These are phyloP conservation scores for Oryzias celebensis DNA, from an alignment of 2,113 vertebrate species.

Conservation along the genomic window DNA sequence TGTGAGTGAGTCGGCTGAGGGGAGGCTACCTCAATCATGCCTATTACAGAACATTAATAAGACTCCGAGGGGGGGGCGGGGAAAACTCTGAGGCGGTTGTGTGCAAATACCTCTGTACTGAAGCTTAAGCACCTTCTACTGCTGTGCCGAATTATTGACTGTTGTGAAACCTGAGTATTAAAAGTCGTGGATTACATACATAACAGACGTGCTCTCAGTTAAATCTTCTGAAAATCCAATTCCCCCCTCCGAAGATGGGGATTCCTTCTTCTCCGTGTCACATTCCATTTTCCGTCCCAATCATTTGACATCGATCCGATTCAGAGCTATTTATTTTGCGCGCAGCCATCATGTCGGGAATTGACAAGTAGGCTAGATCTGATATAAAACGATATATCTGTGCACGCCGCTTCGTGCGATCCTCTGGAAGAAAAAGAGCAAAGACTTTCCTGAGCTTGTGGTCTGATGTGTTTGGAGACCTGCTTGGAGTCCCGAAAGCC, in stretches of 20 bases:
- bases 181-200: constrained; percentile 41
- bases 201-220: constrained; percentile 39
- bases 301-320: constrained; percentile 70
- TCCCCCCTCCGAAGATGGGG: constrained; percentile 60
- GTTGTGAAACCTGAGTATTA: constrained; percentile 30
- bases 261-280: constrained; percentile 49
- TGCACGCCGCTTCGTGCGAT: constrained; percentile 1
- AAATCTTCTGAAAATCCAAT: constrained; percentile 75
- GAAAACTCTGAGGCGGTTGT: constrained; percentile 26
- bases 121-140: constrained; percentile 7
- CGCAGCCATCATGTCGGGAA: constrained; percentile 51
- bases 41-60: constrained; percentile 66
- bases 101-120: constrained; percentile 16
- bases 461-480: not conserved
- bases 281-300: constrained; percentile 64
- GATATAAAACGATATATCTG: constrained; percentile 45
- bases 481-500: too few relatives aligned
- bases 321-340: constrained; percentile 68
- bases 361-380: constrained; percentile 58
- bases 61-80: constrained; percentile 31
- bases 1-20: constrained; percentile 45
- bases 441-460: not conserved
- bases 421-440: not conserved
- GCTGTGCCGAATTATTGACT: constrained; percentile 38
- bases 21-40: constrained; percentile 49